A percentile compares a stretch with the other conserved stretches of the same genome.
These are phyloP conservation scores for Belgica antarctica DNA, from an alignment of 2,888 invertebrate genomes.

Conservation along the genomic window DNA sequence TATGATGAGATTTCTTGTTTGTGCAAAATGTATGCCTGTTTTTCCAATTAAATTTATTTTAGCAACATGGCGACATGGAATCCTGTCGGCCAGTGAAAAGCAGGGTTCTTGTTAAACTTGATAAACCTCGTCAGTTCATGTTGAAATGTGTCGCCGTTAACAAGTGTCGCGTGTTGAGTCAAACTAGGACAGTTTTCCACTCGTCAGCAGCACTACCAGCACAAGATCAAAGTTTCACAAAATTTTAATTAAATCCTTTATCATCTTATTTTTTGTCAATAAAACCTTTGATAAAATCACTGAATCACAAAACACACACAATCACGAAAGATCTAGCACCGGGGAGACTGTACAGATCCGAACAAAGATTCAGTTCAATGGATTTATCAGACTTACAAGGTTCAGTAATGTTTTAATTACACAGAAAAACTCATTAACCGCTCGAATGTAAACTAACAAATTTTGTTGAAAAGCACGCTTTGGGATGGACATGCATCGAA, in stretches of 20 bases:
- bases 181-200: no score
- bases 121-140: no score
- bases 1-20: no score
- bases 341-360: constrained; percentile 63
- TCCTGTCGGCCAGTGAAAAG: no score
- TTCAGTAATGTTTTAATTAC: constrained; percentile 52
- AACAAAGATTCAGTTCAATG: constrained; percentile 64
- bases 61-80: no score
- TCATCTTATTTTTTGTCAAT: neutral
- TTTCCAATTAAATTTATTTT: no score
- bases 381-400: constrained; percentile 56
- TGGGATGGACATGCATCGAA: no score
- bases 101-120: no score
- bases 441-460: constrained; percentile 2
- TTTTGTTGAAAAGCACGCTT: neutral
- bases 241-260: neutral
- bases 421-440: neutral
- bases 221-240: constrained; percentile 8
- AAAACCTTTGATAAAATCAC: neutral
- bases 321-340: constrained; percentile 52
- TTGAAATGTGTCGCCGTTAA: no score
- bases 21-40: no score
- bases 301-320: neutral
- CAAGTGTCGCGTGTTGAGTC: no score
- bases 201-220: no score